Evolutionary conservation across 2,888 invertebrate species (phyloP).

Genomic region (Villa cingulata): DNA sequence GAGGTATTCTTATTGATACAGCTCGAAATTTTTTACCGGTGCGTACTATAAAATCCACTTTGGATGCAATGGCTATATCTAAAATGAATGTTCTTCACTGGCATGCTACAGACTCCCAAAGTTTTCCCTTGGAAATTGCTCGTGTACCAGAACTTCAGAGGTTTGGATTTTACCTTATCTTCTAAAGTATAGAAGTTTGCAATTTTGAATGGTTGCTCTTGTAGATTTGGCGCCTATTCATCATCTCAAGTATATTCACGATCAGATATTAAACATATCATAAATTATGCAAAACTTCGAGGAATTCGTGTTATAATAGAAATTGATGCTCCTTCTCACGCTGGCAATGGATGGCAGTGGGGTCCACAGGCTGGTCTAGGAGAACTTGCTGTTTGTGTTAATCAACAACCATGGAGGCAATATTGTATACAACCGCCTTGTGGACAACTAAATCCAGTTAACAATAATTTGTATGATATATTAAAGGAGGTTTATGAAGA

Average conservation of each 20-base stretch:
- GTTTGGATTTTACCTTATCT: conserved; percentile 41
- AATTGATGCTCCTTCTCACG: conserved; percentile 78
- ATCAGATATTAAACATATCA: conserved; percentile 49
- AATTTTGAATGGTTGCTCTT: too few relatives aligned
- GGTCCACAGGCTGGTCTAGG: conserved; percentile 47
- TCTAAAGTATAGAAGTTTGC: too few relatives aligned
- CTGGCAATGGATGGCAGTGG: conserved; percentile 76
- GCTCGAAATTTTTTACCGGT: conserved; percentile 76
- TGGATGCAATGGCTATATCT: conserved; percentile 75
- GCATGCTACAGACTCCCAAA: conserved; percentile 83
- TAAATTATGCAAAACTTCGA: conserved; percentile 60
- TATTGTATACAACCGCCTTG: conserved; percentile 73
- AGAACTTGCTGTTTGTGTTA: conserved; percentile 51
- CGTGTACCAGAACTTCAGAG: conserved; percentile 59
- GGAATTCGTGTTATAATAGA: conserved; percentile 80
- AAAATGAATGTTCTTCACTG: conserved; percentile 91
- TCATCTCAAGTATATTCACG: conserved; percentile 51
- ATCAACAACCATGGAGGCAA: conserved; percentile 53
- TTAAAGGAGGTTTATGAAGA: conserved; percentile 57
- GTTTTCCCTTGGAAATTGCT: conserved; percentile 74
- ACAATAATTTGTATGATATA: conserved; percentile 52
- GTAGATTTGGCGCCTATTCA: conserved; percentile 61
- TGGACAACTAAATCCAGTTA: conserved; percentile 70
- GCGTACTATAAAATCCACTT: conserved; percentile 49
- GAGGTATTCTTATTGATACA: conserved; percentile 81